Base-by-base conservation (phyloP, 2,797 vertebrate species). In the Molossus molossus region DNA sequence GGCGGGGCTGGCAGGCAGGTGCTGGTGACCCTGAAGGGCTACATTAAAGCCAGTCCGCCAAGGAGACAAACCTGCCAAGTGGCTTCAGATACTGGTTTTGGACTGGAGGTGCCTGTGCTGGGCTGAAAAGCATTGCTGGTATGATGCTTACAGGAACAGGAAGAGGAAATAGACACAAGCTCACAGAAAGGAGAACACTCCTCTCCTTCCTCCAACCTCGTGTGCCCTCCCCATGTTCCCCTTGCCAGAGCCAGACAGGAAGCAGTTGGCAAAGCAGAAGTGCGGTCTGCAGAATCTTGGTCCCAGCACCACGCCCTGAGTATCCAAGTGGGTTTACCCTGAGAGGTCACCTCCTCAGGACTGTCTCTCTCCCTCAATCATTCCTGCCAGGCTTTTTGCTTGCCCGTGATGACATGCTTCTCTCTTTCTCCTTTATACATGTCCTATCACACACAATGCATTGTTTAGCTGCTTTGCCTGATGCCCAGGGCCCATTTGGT, bases 151-250 rank as follows among this genome's bases (percentile, higher is more conserved):
- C 2, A 75, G 73, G 23, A n/a, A 12, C 6, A n/a, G 40, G 23
- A n/a, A 12, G 3, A n/a, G 40, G 33, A 94, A 33, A 48, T n/a
- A 53, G 23, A n/a, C 3, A 33, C 1, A 1, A 1, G 5, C 2
- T 14, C 23, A n/a, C 1, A 37, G 73, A 84, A 55, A 48, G 7
- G 13, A 91, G 18, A 27, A n/a, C 27, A 6, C 4, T 8, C 1
- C 8, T 81, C 15, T 60, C 37, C 33, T 25, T 20, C 12, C 17
- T 12, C 55, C 55, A 58, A 10, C n/a, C 4, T 23, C 29, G 8
- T 4, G 2, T 4, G 2, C 29, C 45, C 37, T 10, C 50, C 21
- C 33, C 15, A 1, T 0, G 20, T 73, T 53, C 8, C 1, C 3
- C 3, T 62, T 82, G 11, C 53, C 29, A 50, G 33, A 29, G 33